Percentiles rank a stretch among this genome's conserved stretches.
Evolutionary conservation across 2,797 vertebrate species (phyloP).

Genomic region (Carapus acus): DNA sequence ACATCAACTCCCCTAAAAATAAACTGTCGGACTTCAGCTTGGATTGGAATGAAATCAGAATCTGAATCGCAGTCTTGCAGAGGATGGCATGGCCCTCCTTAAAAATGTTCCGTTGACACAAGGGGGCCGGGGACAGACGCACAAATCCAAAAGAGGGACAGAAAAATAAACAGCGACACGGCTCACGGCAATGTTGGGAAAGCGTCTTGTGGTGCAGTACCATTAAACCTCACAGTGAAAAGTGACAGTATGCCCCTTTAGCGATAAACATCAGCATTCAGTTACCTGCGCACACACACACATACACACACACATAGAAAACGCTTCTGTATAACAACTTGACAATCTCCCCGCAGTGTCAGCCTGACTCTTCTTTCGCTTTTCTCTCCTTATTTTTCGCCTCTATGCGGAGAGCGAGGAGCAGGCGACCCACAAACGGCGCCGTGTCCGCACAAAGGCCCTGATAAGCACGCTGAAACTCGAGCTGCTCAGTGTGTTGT

Average conservation of each 20-base stretch:
- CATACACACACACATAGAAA: constrained; percentile 51
- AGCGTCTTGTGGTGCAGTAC: constrained; percentile 63
- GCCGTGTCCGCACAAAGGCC: constrained; percentile 39
- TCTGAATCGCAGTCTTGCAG: constrained; percentile 52
- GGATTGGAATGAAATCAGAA: constrained; percentile 60
- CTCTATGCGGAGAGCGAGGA: constrained; percentile 37
- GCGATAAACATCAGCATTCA: constrained; percentile 72
- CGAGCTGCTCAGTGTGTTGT: constrained; percentile 34
- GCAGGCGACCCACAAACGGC: constrained; percentile 41
- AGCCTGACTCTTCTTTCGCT: constrained; percentile 49
- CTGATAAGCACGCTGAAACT: constrained; percentile 58
- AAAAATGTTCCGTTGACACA: constrained; percentile 43
- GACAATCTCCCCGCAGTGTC: constrained; percentile 55
- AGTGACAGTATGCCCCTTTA: constrained; percentile 69
- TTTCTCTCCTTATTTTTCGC: constrained; percentile 46
- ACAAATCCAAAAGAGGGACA: constrained; percentile 53
- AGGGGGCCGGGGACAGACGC: constrained; percentile 57
- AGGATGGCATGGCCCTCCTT: constrained; percentile 38
- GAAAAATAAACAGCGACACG: constrained; percentile 65
- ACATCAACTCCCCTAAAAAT: constrained; percentile 43
- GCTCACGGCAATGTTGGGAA: constrained; percentile 70
- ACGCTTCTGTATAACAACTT: constrained; percentile 49
- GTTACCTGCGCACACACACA: constrained; percentile 44
- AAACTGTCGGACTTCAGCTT: constrained; percentile 30
- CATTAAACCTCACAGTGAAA: constrained; percentile 78